Evolutionary conservation across 2,888 invertebrate species (phyloP).

Genomic region (Subacronicta megacephala): DNA sequence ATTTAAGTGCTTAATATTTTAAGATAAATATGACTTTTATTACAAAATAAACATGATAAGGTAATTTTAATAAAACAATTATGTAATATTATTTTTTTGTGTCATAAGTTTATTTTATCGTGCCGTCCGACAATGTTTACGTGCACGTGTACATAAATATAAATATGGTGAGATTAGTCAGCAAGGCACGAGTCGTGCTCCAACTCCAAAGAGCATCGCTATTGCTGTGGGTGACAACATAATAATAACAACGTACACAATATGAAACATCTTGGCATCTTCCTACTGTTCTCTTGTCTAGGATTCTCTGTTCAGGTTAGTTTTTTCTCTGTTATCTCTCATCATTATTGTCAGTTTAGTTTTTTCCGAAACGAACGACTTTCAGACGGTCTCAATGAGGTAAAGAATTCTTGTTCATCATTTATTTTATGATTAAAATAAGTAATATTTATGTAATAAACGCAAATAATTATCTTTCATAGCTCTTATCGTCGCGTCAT

Average conservation of each 20-base stretch:
- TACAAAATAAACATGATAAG: too few species aligned
- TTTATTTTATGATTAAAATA: too few species aligned
- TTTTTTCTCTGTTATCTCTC: conserved; percentile 14
- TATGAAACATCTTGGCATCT: conserved; percentile 39
- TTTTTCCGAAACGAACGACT: too few species aligned
- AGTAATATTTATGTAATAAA: too few species aligned
- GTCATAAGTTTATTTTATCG: conserved; percentile 16
- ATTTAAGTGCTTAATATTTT: too few species aligned
- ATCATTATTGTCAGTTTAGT: too few species aligned
- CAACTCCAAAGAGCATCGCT: conserved; percentile 4
- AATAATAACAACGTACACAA: conserved; percentile 6
- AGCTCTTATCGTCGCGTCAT: too few species aligned
- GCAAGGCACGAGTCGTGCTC: conserved; percentile 20
- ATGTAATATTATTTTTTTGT: not conserved
- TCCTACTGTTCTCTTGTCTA: conserved; percentile 52
- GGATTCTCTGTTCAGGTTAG: conserved; percentile 63
- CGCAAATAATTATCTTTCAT: too few species aligned
- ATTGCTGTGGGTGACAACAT: not conserved
- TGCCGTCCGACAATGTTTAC: conserved; percentile 19
- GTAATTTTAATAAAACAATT: too few species aligned
- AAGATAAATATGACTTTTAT: too few species aligned
- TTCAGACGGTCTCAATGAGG: too few species aligned
- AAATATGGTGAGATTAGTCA: conserved; percentile 36
- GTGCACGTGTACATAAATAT: not conserved
- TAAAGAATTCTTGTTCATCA: too few species aligned